Conservation (phyloP, 2,888 invertebrate genomes). For the Seira musarum region DNA sequence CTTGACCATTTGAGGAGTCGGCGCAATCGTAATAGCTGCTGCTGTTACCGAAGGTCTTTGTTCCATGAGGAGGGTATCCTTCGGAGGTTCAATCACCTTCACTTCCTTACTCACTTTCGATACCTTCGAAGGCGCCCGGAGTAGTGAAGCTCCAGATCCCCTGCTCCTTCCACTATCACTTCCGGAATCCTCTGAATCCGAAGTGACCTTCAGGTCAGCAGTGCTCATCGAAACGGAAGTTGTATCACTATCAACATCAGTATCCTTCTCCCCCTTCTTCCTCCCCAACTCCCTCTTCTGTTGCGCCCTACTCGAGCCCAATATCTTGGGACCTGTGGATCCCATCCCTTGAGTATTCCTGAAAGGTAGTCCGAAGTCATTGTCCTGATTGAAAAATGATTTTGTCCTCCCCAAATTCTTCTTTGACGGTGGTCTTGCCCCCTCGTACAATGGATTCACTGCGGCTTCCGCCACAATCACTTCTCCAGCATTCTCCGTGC, state of each 20-base stretch:
- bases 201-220: constrained; percentile 28
- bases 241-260: neutral
- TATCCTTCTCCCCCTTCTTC: neutral
- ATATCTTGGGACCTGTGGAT: neutral
- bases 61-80: too few relatives aligned
- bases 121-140: neutral
- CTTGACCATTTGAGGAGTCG: neutral
- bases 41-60: constrained; percentile 4
- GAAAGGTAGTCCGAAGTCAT: constrained; percentile 27
- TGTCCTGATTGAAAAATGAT: neutral
- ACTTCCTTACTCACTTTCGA: neutral
- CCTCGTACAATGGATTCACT: neutral
- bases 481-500: neutral
- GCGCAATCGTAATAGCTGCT: neutral
- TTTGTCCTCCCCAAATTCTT: constrained; percentile 9
- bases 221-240: constrained; percentile 38
- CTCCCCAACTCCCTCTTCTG: neutral
- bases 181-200: neutral
- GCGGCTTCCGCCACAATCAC: neutral
- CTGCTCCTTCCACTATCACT: too few relatives aligned
- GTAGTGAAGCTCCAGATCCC: too few relatives aligned
- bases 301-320: too few relatives aligned
- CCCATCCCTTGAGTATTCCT: neutral
- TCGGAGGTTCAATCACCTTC: constrained; percentile 7
- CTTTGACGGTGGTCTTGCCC: neutral